Percentiles rank a stretch among this genome's conserved stretches.
Evolutionary conservation across 1,140 invertebrate species (phyloP).

Genomic region (Caligus rogercresseyi): DNA sequence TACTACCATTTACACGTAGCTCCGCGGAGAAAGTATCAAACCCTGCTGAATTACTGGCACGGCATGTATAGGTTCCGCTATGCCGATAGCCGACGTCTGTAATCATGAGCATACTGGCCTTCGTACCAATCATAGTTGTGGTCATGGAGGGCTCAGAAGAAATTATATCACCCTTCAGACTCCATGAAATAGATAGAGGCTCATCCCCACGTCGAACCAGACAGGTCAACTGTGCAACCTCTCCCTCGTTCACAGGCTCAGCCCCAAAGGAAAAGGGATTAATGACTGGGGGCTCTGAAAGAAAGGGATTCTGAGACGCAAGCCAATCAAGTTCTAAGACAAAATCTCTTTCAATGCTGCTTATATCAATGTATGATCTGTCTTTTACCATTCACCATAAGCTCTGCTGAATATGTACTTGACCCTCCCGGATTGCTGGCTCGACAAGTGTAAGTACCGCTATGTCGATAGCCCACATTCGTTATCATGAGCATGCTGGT

Average conservation of each 20-base stretch:
- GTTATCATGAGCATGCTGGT: constrained; percentile 49
- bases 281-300: constrained; percentile 23
- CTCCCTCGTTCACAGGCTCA: constrained; percentile 25
- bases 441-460: constrained; percentile 26
- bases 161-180: constrained; percentile 20
- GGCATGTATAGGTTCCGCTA: constrained; percentile 21
- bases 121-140: constrained; percentile 19
- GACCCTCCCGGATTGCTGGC: neutral
- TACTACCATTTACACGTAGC: constrained; percentile 23
- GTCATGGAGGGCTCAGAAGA: constrained; percentile 19
- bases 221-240: constrained; percentile 25
- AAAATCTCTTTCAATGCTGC: neutral
- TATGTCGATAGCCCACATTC: constrained; percentile 27
- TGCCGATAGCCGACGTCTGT: constrained; percentile 19
- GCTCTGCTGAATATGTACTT: neutral
- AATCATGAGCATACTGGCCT: constrained; percentile 22
- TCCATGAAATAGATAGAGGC: constrained; percentile 24
- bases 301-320: constrained; percentile 25
- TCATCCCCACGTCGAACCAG: constrained; percentile 28
- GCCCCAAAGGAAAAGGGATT: constrained; percentile 28
- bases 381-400: constrained; percentile 14
- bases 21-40: constrained; percentile 16
- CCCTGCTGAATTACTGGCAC: constrained; percentile 20
- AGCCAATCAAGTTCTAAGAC: neutral
- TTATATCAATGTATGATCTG: neutral